Conservation (phyloP, 2,888 invertebrate genomes). For the Melipona beecheii region DNA sequence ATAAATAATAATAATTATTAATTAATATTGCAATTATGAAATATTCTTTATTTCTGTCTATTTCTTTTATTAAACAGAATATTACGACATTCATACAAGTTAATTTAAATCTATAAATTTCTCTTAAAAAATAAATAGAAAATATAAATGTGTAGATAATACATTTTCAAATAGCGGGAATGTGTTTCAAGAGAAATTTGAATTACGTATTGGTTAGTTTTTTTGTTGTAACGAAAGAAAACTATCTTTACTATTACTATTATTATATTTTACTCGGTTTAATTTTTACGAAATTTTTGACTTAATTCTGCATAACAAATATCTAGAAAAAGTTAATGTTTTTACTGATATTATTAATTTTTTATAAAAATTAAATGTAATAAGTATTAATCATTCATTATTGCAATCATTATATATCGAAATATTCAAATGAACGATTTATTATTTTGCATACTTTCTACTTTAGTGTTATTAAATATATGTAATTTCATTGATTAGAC, state of each 20-base stretch:
- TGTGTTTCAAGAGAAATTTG: neutral
- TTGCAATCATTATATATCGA: neutral
- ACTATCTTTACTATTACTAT: neutral
- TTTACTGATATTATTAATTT: neutral
- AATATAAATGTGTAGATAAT: slow-evolving; percentile 20
- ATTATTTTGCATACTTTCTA: neutral
- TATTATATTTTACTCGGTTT: neutral
- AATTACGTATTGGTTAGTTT: neutral
- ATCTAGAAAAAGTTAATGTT: neutral
- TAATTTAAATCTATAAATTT: neutral
- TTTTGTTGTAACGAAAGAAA: neutral
- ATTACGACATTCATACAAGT: neutral
- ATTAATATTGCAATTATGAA: neutral
- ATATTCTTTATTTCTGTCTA: neutral
- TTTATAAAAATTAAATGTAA: neutral
- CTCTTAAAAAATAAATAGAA: slow-evolving; percentile 12
- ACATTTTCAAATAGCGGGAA: slow-evolving; percentile 31
- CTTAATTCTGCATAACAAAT: no score
- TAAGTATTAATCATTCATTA: neutral
- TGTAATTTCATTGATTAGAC: neutral
- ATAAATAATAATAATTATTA: no score
- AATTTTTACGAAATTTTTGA: no score
- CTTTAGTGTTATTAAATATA: neutral
- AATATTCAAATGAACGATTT: neutral
- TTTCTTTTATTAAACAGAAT: neutral